Conservation (phyloP, 2,113 vertebrate genomes). For the Charina bottae region DNA sequence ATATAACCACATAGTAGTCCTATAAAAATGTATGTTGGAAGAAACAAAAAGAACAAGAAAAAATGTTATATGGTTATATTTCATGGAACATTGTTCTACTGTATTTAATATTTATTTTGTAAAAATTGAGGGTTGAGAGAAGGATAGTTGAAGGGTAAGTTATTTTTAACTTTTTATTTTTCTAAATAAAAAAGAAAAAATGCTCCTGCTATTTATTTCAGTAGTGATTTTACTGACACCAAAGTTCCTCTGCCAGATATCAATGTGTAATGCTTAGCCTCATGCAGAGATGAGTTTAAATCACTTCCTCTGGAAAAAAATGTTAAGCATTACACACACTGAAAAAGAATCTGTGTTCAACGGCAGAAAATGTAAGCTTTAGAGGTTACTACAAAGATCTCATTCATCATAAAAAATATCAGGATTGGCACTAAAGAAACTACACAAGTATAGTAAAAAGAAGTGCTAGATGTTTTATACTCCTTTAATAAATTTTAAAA, state of each 20-base stretch:
- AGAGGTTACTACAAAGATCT: background rate
- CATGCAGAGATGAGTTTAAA: constrained; percentile 26
- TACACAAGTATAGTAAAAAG: background rate
- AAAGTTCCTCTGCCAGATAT: constrained; percentile 19
- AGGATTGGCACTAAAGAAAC: background rate
- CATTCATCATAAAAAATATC: background rate
- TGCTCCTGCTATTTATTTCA: background rate
- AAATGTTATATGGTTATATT: background rate
- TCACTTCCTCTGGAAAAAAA: constrained; percentile 12
- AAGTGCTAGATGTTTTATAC: constrained; percentile 29
- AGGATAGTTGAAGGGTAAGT: background rate
- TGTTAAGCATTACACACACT: background rate
- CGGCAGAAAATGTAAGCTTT: background rate
- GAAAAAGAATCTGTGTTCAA: constrained; percentile 1
- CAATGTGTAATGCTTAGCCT: constrained; percentile 1
- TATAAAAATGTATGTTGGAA: constrained; percentile 50
- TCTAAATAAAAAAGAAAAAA: background rate
- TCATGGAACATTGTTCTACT: constrained; percentile 16
- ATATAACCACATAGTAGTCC: constrained; percentile 86
- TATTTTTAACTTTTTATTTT: background rate
- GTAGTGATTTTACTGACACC: background rate
- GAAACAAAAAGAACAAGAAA: background rate
- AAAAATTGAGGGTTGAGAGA: background rate
- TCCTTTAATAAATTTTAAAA: constrained; percentile 43
- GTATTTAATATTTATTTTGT: background rate